Evolutionary conservation across 2,888 invertebrate species (phyloP).

Genomic region (Neelides folsomi): DNA sequence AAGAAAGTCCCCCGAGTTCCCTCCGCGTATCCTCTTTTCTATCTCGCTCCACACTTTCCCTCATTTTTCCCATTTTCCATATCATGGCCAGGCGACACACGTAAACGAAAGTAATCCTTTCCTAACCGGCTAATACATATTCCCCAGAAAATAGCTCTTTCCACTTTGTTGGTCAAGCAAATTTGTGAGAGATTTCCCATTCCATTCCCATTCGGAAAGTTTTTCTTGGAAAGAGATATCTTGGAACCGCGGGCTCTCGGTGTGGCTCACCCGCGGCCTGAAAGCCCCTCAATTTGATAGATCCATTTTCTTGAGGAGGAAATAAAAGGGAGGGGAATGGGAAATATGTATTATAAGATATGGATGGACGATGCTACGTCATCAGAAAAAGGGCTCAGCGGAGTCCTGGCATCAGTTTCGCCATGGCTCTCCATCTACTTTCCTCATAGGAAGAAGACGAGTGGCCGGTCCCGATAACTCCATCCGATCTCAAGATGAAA

Average conservation of each 20-base stretch:
- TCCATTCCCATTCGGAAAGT: constrained; percentile 25
- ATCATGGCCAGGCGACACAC: no score
- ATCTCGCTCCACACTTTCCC: no score
- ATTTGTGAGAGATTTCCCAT: constrained; percentile 32
- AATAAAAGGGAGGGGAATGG: constrained; percentile 13
- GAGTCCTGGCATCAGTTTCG: not conserved
- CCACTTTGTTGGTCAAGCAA: constrained; percentile 33
- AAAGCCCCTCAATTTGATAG: constrained; percentile 15
- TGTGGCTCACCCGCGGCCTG: no score
- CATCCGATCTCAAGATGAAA: constrained; percentile 8
- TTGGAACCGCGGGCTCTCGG: no score
- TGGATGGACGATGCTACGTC: constrained; percentile 17
- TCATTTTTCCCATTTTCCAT: no score
- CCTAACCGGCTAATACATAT: constrained; percentile 19
- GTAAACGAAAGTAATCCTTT: constrained; percentile 2
- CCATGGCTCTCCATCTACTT: no score
- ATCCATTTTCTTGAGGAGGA: constrained; percentile 18
- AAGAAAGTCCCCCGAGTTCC: no score
- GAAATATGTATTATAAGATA: constrained; percentile 23
- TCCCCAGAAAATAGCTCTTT: constrained; percentile 24
- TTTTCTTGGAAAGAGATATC: not conserved
- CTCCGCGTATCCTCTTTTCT: no score
- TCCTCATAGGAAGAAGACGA: no score
- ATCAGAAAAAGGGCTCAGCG: constrained; percentile 17
- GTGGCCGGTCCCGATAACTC: no score